Evolutionary conservation across 2,797 vertebrate genomes (phyloP).

Genomic region (Platyrinchus mystaceus): DNA sequence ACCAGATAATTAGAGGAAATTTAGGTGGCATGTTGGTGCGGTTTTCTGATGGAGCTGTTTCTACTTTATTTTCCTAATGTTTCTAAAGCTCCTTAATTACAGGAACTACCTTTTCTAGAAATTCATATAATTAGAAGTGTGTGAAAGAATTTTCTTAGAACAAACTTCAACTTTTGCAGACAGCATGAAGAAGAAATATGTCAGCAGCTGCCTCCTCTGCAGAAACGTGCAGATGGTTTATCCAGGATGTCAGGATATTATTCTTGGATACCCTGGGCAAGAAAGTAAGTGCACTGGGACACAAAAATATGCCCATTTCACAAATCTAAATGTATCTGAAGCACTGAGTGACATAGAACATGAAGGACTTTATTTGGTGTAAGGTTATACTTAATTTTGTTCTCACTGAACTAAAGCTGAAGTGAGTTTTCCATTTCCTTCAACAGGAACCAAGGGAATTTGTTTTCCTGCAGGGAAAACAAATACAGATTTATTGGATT

Average conservation of each 20-base stretch:
- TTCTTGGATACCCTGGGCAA: conserved; percentile 75
- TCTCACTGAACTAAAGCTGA: not conserved
- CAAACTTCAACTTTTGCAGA: conserved; percentile 83
- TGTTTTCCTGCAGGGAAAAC: not conserved
- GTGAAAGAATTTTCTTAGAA: conserved; percentile 80
- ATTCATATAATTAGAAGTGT: conserved; percentile 79
- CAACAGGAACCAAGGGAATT: not conserved
- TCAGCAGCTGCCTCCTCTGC: conserved; percentile 79
- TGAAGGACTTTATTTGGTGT: not conserved
- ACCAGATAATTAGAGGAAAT: conserved; percentile 15
- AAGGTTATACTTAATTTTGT: not conserved
- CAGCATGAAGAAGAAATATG: conserved; percentile 78
- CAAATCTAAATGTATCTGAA: not conserved
- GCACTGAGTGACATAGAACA: not conserved
- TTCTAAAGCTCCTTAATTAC: conserved; percentile 32
- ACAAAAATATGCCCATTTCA: not conserved
- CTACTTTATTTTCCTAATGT: not conserved
- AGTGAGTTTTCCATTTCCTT: conserved; percentile 15
- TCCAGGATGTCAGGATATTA: conserved; percentile 71
- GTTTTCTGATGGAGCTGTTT: not conserved
- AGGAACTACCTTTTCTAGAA: conserved; percentile 76
- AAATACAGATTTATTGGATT: not conserved
- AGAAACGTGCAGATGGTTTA: conserved; percentile 79
- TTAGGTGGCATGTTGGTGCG: not conserved
- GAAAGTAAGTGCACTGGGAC: conserved; percentile 68